Percentiles rank a stretch among this genome's conserved stretches.
Conservation (phyloP, 2,797 vertebrate genomes). For the Alcedo atthis region DNA sequence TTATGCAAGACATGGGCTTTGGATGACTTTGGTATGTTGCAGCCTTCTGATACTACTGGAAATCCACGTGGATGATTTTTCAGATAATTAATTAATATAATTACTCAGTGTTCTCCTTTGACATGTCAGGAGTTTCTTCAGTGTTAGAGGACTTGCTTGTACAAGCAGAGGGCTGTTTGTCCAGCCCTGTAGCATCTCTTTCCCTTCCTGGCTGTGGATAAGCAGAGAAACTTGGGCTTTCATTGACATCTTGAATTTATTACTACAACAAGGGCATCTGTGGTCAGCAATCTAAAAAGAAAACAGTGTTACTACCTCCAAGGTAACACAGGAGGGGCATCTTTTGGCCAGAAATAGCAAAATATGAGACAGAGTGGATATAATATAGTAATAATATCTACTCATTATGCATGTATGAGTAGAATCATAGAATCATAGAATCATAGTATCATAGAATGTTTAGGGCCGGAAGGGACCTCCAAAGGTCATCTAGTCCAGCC, state of each 20-base stretch:
- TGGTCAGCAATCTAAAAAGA: background rate
- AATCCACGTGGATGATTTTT: background rate
- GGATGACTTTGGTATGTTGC: background rate
- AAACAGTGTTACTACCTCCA: background rate
- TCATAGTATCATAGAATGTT: too few species aligned
- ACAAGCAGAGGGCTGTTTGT: fast-evolving
- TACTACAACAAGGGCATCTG: background rate
- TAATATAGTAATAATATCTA: background rate
- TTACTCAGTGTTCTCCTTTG: background rate
- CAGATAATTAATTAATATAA: background rate
- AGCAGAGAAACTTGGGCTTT: fast-evolving
- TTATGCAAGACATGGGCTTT: background rate
- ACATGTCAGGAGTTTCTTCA: background rate
- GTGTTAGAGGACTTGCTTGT: background rate
- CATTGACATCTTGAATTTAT: background rate
- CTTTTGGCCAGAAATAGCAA: background rate
- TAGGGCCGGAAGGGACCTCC: too few species aligned
- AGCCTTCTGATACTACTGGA: background rate
- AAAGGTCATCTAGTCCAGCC: too few species aligned
- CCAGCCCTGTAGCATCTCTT: background rate
- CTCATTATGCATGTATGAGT: fast-evolving
- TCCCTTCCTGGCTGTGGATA: background rate
- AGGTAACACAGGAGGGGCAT: background rate
- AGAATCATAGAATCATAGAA: background rate
- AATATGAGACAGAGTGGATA: background rate